Conservation (phyloP, 2,113 vertebrate genomes). For the Meles meles region DNA sequence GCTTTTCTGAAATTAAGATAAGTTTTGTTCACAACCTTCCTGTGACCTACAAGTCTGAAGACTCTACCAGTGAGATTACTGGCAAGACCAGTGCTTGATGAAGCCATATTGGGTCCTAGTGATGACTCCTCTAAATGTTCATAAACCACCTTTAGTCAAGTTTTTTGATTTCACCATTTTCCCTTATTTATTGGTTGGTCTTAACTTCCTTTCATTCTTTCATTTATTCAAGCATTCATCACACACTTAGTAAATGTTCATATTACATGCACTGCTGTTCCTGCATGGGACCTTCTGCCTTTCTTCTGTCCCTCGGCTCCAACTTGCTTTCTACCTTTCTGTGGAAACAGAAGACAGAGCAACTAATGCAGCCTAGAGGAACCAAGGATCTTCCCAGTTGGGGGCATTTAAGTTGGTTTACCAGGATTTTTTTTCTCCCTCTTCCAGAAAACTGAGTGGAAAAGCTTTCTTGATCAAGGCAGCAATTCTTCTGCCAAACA, state of each 20-base stretch:
- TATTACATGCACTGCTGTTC: not conserved
- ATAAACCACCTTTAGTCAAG: not conserved
- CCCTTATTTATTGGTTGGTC: not conserved
- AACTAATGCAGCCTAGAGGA: not conserved
- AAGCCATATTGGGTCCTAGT: not conserved
- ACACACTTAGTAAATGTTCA: not conserved
- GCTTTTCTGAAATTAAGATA: not conserved
- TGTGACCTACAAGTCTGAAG: not conserved
- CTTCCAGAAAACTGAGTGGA: not conserved
- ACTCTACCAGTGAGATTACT: not conserved
- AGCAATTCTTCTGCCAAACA: constrained; percentile 30
- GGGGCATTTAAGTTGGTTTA: not conserved
- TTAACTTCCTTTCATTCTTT: not conserved
- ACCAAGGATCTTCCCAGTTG: not conserved
- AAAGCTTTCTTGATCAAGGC: not conserved
- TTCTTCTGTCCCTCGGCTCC: not conserved
- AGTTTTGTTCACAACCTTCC: not conserved
- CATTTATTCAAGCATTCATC: not conserved
- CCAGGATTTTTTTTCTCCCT: not conserved
- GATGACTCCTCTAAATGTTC: not conserved
- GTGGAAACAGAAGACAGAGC: not conserved
- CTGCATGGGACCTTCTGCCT: not conserved
- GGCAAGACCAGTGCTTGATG: not conserved
- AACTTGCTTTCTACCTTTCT: not conserved
- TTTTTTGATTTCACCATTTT: not conserved